Conservation (phyloP, 2,113 vertebrate genomes). For the Caloenas nicobarica region DNA sequence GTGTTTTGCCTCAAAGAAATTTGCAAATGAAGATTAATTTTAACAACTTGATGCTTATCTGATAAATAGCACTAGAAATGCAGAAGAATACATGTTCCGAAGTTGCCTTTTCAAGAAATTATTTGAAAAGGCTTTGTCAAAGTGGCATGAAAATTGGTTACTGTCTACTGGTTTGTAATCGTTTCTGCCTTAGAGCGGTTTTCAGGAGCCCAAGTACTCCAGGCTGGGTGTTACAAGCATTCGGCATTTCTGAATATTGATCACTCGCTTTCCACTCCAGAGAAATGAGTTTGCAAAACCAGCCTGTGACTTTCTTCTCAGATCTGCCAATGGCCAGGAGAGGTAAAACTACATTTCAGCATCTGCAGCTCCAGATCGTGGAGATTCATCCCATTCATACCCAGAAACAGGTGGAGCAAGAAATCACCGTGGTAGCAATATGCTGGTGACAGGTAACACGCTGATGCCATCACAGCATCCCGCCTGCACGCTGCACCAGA, state of each 20-base stretch:
- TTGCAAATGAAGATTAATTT: constrained; percentile 62
- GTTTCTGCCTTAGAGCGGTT: not conserved
- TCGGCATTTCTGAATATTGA: not conserved
- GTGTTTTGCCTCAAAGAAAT: constrained; percentile 25
- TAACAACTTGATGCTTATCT: constrained; percentile 40
- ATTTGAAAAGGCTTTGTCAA: constrained; percentile 41
- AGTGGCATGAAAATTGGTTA: not conserved
- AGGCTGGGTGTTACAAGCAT: not conserved
- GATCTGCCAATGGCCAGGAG: not conserved
- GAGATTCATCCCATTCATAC: not conserved
- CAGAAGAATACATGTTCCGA: not conserved
- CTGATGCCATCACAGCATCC: not conserved
- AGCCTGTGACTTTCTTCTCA: not conserved
- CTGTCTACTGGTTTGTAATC: not conserved
- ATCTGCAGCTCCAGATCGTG: not conserved
- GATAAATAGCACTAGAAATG: constrained; percentile 26
- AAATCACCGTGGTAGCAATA: not conserved
- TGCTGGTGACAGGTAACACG: too few species aligned
- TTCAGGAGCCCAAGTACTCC: not conserved
- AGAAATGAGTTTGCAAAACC: not conserved
- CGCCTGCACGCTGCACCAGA: rapidly evolving
- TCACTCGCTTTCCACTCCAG: not conserved
- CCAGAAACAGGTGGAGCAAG: not conserved
- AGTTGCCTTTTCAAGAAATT: constrained; percentile 45
- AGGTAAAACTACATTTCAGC: not conserved